Evolutionary conservation across 1,140 invertebrate genomes (phyloP), one percentile per base, ranked within the genome.

Genomic region (Atopsyche davidsoni): DNA sequence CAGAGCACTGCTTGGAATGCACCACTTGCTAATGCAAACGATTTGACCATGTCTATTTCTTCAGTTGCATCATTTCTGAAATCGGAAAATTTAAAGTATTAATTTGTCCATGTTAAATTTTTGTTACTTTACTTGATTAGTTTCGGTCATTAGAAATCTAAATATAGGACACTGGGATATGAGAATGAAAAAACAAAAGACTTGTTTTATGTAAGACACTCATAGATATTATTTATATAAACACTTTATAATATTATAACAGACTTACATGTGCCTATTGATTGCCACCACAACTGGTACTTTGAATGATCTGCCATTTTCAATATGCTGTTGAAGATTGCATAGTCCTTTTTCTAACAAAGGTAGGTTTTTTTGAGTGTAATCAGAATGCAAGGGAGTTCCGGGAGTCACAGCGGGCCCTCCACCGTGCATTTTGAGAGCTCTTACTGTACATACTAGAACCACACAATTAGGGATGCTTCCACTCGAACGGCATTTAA

Each of bases 351-450:
- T 86, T 58, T 77, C 73, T 4, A 99, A 66, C n/a, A 98, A 75
- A 47, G 91, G 85, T 43, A 98, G 62, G 72, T 98, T 95, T 78
- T 98, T 86, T 70, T 82, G 72, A 2, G 78, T 73, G 63, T 99
- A 99, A 61, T 86, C 92, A 36, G 82, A 75, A 42, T 90, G 82
- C 0, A 98, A 70, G 0, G 90, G 86, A 13, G 81, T 69, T 1
- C 95, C 95, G 2, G 94, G 80, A 0, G 80, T 82, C 11, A 98
- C 93, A 0, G 82, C 60, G 2, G 93, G 91, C 0, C 95, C 96
- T 44, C 96, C 96, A 13, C 96, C 96, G 69, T 99, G 96, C 91
- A 98, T 96, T 75, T 99, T 99, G 19, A 99, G 75, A 11, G 96
- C 96, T 59, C 96, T 75, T 10, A 99, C 78, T 0, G 96, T 98